These are phyloP conservation scores for Nephrotoma flavescens DNA, from an alignment of 2,888 invertebrate species.

Conservation along the genomic window DNA sequence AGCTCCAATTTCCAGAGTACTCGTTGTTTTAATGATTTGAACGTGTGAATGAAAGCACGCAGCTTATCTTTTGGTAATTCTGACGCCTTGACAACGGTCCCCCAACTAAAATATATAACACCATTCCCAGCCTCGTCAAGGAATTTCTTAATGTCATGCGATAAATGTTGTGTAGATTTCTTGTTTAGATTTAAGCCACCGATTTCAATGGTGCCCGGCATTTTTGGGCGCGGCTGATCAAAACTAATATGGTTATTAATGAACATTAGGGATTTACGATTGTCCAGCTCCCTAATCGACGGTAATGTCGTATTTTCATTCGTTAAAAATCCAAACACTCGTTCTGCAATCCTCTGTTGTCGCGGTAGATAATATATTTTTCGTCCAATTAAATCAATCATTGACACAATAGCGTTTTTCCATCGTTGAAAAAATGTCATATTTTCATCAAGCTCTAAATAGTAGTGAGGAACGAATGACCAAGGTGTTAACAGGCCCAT, in stretches of 20 bases:
- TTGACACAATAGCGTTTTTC: constrained; percentile 26
- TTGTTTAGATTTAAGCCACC: constrained; percentile 18
- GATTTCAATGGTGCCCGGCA: constrained; percentile 27
- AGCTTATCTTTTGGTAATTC: constrained; percentile 31
- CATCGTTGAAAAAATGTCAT: constrained; percentile 30
- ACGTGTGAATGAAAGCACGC: constrained; percentile 23
- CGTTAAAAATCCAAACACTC: not conserved
- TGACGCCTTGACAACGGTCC: constrained; percentile 31
- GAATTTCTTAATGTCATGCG: constrained; percentile 24
- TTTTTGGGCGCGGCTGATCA: constrained; percentile 32
- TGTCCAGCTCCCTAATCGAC: constrained; percentile 31
- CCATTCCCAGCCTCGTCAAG: constrained; percentile 31
- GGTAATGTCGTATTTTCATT: constrained; percentile 20
- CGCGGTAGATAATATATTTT: constrained; percentile 26
- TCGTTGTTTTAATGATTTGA: constrained; percentile 31
- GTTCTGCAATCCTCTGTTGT: constrained; percentile 10
- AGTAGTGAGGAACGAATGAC: constrained; percentile 27
- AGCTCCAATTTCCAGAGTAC: constrained; percentile 40
- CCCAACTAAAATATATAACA: constrained; percentile 34
- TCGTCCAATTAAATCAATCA: constrained; percentile 23
- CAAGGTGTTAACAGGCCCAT: constrained; percentile 30
- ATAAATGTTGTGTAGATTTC: constrained; percentile 21
- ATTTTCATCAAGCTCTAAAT: constrained; percentile 25
- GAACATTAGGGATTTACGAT: constrained; percentile 34
- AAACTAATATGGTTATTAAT: constrained; percentile 37